Conservation (phyloP, 2,888 invertebrate species). For the Cosmia pyralina region DNA sequence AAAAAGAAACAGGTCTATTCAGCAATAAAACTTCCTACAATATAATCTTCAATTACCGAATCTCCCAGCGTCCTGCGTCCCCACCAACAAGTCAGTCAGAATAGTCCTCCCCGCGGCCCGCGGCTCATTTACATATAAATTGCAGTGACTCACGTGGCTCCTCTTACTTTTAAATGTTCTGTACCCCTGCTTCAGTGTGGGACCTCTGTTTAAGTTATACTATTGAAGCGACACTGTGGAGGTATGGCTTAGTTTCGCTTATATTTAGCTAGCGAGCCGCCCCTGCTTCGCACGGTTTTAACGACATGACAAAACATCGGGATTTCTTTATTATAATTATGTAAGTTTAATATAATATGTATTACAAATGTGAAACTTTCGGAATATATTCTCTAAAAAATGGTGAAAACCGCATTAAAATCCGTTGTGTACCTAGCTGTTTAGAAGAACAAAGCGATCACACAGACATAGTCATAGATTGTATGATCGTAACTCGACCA, state of each 20-base stretch:
- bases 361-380: too few species aligned
- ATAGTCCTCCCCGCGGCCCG: conserved; percentile 65
- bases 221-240: not conserved
- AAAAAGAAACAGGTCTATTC: not conserved
- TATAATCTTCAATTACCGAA: conserved; percentile 41
- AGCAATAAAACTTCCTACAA: conserved; percentile 16
- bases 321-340: too few species aligned
- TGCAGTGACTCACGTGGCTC: conserved; percentile 88
- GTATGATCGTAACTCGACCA: too few species aligned
- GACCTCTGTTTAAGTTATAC: conserved; percentile 6
- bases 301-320: too few species aligned
- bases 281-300: too few species aligned
- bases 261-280: not conserved
- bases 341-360: too few species aligned
- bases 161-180: conserved; percentile 87
- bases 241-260: not conserved
- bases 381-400: too few species aligned
- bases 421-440: too few species aligned
- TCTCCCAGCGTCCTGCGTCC: conserved; percentile 7
- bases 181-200: conserved; percentile 70
- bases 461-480: too few species aligned
- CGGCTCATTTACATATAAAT: conserved; percentile 88
- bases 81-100: conserved; percentile 33
- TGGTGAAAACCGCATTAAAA: too few species aligned
- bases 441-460: too few species aligned